phyloP scores from a whole-genome alignment of 2,797 vertebrate species.

The Anableps anableps region DNA sequence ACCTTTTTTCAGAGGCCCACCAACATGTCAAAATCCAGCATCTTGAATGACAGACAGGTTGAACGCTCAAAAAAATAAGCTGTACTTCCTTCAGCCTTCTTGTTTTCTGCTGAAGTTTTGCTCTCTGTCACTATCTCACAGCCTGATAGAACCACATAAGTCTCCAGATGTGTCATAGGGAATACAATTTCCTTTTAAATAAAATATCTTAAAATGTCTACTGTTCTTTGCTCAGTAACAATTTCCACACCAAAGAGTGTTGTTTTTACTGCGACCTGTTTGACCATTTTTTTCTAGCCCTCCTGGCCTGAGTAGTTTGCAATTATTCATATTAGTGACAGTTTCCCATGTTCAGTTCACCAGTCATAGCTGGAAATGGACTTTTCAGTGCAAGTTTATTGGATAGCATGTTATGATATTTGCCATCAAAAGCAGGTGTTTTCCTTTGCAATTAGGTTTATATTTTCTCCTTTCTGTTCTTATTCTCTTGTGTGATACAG shows the following conservation, averaged over 20 bases:
- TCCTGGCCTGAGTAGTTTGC: not conserved
- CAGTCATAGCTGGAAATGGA: not conserved
- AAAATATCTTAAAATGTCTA: not conserved
- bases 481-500: constrained; percentile 25
- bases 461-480: constrained; percentile 9
- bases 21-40: not conserved
- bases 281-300: not conserved
- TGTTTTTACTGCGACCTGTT: not conserved
- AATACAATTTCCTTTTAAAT: not conserved
- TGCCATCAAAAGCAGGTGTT: not conserved
- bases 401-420: not conserved
- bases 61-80: not conserved
- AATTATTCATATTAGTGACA: not conserved
- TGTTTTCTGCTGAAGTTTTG: not conserved
- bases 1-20: too few species aligned
- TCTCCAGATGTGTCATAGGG: not conserved
- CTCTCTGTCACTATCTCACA: not conserved
- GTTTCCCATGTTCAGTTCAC: not conserved
- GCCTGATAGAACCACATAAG: not conserved
- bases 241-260: not conserved
- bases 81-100: not conserved
- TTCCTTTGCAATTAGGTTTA: not conserved
- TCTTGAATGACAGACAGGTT: not conserved
- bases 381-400: not conserved
- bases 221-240: not conserved